phyloP scores from a whole-genome alignment of 2,113 vertebrate genomes.

The Python bivittatus region DNA sequence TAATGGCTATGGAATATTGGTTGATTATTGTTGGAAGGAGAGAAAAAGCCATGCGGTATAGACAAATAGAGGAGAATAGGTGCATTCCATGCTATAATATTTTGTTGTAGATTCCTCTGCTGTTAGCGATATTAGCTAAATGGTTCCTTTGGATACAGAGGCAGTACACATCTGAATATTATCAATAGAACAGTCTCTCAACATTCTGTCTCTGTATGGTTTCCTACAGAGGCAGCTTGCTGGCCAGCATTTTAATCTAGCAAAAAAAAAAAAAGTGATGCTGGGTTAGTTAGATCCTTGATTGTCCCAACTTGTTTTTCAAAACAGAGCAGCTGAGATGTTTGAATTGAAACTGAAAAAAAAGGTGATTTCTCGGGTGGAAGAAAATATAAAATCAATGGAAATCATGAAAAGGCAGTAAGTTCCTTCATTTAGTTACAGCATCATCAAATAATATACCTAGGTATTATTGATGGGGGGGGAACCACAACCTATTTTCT shows the following conservation, averaged over 20 bases:
- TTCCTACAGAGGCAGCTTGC: not conserved
- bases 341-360: constrained; percentile 79
- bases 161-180: not conserved
- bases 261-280: not conserved
- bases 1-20: not conserved
- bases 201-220: not conserved
- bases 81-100: not conserved
- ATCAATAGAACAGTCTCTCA: not conserved
- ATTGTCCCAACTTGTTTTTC: not conserved
- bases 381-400: constrained; percentile 74
- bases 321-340: constrained; percentile 73
- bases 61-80: not conserved
- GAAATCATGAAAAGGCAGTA: constrained; percentile 74
- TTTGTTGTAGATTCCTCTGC: not conserved
- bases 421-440: constrained; percentile 14
- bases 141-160: not conserved
- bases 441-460: not conserved
- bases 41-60: not conserved
- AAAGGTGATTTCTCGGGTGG: constrained; percentile 63
- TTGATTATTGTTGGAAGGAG: not conserved
- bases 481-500: not conserved
- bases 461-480: not conserved
- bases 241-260: not conserved
- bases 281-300: not conserved
- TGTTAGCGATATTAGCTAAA: not conserved